Evolutionary conservation across 2,888 invertebrate species (phyloP), one percentile per base, ranked within the genome.

Genomic region (Dryobotodes eremita): DNA sequence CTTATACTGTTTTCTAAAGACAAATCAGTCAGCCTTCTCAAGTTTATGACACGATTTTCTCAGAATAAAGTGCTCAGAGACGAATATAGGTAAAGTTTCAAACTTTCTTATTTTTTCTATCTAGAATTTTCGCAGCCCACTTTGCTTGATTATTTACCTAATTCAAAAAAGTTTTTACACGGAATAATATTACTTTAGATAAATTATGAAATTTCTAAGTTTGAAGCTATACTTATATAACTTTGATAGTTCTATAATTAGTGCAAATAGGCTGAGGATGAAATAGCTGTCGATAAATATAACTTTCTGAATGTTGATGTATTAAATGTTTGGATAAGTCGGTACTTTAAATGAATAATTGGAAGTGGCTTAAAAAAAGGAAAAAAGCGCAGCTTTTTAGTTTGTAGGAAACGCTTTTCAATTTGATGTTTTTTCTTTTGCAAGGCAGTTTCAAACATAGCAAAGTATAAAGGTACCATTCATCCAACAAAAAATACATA

Each of bases 71-170:
- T 46, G 65, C 7, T 53, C 11, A 36, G 11, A 4, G 31, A 65
- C 59, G 31, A 48, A 48, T 10, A 11, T 8, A 3, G 1, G 31
- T 36, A 17, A 80, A 53, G 15, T 80, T 70, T 17, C 15, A 65
- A 36, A 59, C 53, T 36, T 53, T 64, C 20, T 65, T 26, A 73
- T 79, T 79, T 48, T n/a, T 53, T 80, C 7, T 42, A 23, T 20
- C 68, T 46, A 75, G 76, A 82, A 75, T 75, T 57, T 62, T 62
- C 62, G 13, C 46, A 59, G 61, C 42, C 64, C 64, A 78, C 48
- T 70, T 69, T 55, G 48, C 20, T 2, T 72, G 79, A 83, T 82
- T 71, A 71, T 69, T 42, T 70, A 26, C 59, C 6, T 17, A 70
- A 53, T 53, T 53, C 2, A 0, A 10, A 4, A n/a, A 66, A 82